phyloP scores from a whole-genome alignment of 2,113 vertebrate genomes.

The Phyllostomus hastatus region DNA sequence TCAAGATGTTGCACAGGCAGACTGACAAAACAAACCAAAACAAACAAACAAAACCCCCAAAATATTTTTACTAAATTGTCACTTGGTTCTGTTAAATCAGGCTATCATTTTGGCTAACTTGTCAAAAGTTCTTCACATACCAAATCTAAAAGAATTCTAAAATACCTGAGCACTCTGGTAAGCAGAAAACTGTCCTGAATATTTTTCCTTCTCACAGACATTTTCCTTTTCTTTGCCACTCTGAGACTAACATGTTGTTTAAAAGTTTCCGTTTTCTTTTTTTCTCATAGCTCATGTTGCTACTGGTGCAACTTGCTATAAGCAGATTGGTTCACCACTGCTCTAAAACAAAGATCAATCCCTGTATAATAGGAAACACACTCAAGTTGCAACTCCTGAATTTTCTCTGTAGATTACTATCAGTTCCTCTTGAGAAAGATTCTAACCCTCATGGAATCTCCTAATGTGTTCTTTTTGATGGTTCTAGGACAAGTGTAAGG shows the following conservation, averaged over 20 bases:
- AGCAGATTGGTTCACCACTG: not conserved
- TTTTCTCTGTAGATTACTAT: not conserved
- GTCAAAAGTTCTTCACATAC: not conserved
- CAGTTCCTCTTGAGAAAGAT: not conserved
- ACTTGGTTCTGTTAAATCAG: not conserved
- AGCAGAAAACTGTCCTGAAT: not conserved
- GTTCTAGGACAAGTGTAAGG: not conserved
- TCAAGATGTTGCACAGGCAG: not conserved
- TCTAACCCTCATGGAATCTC: not conserved
- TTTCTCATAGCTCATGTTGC: not conserved
- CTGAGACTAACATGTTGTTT: not conserved
- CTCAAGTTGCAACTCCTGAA: not conserved
- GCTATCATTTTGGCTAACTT: not conserved
- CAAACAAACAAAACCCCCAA: not conserved
- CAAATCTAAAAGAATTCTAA: not conserved
- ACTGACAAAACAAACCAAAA: not conserved
- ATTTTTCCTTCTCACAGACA: not conserved
- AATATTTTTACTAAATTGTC: not conserved
- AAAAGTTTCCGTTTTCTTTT: not conserved
- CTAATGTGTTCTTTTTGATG: not conserved
- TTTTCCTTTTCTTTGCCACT: not conserved
- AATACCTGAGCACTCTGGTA: not conserved
- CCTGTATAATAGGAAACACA: not conserved
- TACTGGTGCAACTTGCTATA: constrained; percentile 15
- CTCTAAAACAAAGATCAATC: not conserved